A percentile compares a stretch with the other conserved stretches of the same genome.
Conservation (phyloP, 1,140 invertebrate genomes). For the Aphidius gifuensis region DNA sequence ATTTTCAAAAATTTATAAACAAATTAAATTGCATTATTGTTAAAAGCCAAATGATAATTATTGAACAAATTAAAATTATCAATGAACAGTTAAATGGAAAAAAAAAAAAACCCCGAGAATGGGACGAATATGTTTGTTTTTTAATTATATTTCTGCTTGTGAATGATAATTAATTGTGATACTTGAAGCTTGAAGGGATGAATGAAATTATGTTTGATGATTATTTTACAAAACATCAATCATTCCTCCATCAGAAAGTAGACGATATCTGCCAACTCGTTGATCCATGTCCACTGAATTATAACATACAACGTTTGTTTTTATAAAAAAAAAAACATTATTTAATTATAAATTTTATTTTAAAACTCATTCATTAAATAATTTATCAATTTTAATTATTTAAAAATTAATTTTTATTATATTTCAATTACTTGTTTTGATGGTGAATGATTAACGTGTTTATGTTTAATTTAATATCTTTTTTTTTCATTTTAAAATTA, state of each 20-base stretch:
- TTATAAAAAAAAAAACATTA: conserved; percentile 34
- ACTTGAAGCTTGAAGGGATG: conserved; percentile 28
- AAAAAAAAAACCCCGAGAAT: background rate
- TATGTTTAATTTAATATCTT: too few species aligned
- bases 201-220: conserved; percentile 33
- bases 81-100: background rate
- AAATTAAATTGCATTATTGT: background rate
- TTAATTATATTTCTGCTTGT: conserved; percentile 18
- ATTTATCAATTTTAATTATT: too few species aligned
- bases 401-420: too few species aligned
- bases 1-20: background rate
- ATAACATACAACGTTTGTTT: conserved; percentile 46
- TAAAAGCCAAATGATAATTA: background rate
- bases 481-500: too few species aligned
- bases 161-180: conserved; percentile 8
- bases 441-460: too few species aligned
- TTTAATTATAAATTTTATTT: too few species aligned
- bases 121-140: conserved; percentile 7
- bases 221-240: conserved; percentile 54
- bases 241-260: conserved; percentile 57
- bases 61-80: background rate
- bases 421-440: too few species aligned
- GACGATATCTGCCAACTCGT: conserved; percentile 57
- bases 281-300: conserved; percentile 56
- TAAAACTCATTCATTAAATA: too few species aligned